Evolutionary conservation across 2,888 invertebrate species (phyloP).

Genomic region (Anoplius nigerrimus): DNA sequence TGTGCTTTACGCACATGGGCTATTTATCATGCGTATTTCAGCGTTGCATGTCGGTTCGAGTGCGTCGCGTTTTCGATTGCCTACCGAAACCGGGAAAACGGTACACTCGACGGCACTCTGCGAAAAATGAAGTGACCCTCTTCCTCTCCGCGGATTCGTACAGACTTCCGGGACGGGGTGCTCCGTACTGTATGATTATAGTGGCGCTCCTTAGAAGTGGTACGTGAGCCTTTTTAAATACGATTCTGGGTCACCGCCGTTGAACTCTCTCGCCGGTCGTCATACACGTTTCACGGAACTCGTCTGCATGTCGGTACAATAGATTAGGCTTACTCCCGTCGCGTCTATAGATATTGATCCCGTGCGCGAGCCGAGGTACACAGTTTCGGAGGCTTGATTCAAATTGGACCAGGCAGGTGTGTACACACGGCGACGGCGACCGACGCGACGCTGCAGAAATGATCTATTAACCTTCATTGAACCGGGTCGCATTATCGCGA

Average conservation of each 20-base stretch:
- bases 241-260: constrained; percentile 52
- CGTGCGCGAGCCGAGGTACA: not conserved
- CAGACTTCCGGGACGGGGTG: constrained; percentile 6
- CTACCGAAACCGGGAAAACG: not conserved
- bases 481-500: no score
- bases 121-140: constrained; percentile 2
- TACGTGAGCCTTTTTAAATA: constrained; percentile 31
- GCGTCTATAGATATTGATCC: constrained; percentile 43
- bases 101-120: not conserved
- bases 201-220: not conserved
- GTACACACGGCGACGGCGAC: not conserved
- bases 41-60: no score
- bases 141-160: not conserved
- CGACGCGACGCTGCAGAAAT: not conserved
- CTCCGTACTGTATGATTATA: constrained; percentile 3
- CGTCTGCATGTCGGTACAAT: constrained; percentile 45
- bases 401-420: not conserved
- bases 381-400: not conserved
- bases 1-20: no score
- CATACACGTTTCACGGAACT: constrained; percentile 53
- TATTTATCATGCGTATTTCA: no score
- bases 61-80: not conserved
- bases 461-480: not conserved
- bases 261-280: constrained; percentile 35
- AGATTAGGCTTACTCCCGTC: constrained; percentile 45